Conservation (phyloP, 2,797 vertebrate genomes). For the Mus minutoides region DNA sequence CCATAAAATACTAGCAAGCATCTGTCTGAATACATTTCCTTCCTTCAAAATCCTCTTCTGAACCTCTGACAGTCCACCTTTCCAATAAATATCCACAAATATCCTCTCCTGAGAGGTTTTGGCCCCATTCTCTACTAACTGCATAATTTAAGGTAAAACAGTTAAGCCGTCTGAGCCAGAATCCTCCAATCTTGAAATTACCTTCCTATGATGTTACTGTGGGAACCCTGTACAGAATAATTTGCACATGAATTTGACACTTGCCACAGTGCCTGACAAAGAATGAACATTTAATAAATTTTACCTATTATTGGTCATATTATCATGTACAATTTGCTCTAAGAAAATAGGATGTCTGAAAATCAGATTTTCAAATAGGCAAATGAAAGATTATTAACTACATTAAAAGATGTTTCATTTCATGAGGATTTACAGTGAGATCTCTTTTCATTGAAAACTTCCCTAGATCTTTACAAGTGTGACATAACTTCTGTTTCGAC, state of each 20-base stretch:
- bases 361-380: background rate
- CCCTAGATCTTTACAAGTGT: background rate
- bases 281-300: slow-evolving; percentile 51
- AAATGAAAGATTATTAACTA: slow-evolving; percentile 7
- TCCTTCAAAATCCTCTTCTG: background rate
- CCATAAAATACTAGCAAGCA: background rate
- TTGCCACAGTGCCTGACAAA: background rate
- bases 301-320: background rate
- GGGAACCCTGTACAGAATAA: slow-evolving; percentile 2
- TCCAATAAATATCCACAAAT: background rate
- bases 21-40: background rate
- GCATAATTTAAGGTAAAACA: background rate
- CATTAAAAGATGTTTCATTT: slow-evolving; percentile 38
- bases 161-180: background rate
- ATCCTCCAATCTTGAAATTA: slow-evolving; percentile 42
- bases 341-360: slow-evolving; percentile 4
- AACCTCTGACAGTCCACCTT: background rate
- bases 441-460: background rate
- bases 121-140: background rate
- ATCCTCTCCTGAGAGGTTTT: background rate
- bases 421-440: background rate
- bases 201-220: background rate
- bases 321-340: background rate
- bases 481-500: background rate
- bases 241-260: background rate